Percentiles rank a stretch among this genome's conserved stretches.
These are phyloP conservation scores for Spea bombifrons DNA, from an alignment of 2,113 vertebrate genomes.

Conservation along the genomic window DNA sequence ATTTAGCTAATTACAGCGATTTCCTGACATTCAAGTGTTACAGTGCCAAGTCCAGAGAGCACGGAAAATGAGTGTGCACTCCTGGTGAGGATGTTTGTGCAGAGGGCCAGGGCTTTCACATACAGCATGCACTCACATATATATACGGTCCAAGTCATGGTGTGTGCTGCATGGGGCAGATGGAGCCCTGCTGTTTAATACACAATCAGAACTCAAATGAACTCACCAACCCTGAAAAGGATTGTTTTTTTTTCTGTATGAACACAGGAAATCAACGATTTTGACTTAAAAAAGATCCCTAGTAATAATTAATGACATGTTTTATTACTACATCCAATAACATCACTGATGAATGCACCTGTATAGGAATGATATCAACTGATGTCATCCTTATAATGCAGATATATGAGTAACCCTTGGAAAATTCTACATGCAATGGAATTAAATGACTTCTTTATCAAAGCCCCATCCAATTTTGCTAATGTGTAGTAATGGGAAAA, in stretches of 20 bases:
- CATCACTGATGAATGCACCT: not conserved
- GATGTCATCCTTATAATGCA: not conserved
- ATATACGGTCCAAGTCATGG: not conserved
- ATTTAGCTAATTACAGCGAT: constrained; percentile 8
- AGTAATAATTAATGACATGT: not conserved
- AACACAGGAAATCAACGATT: not conserved
- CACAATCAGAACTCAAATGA: not conserved
- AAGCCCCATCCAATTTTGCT: not conserved
- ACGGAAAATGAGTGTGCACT: not conserved
- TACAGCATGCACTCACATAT: not conserved
- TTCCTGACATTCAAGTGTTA: constrained; percentile 12
- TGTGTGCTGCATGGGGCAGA: not conserved
- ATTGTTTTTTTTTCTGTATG: not conserved
- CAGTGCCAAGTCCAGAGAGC: constrained; percentile 9
- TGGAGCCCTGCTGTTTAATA: not conserved
- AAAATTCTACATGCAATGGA: not conserved
- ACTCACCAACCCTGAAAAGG: not conserved
- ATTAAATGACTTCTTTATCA: not conserved
- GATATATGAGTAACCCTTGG: not conserved
- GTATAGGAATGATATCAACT: not conserved
- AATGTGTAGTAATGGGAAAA: not conserved
- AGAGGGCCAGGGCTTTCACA: not conserved
- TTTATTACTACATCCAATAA: not conserved
- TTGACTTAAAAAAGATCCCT: not conserved
- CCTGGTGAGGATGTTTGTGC: not conserved